These are phyloP conservation scores for Mastomys natalensis DNA, from an alignment of 2,113 vertebrate genomes.

Conservation along the genomic window DNA sequence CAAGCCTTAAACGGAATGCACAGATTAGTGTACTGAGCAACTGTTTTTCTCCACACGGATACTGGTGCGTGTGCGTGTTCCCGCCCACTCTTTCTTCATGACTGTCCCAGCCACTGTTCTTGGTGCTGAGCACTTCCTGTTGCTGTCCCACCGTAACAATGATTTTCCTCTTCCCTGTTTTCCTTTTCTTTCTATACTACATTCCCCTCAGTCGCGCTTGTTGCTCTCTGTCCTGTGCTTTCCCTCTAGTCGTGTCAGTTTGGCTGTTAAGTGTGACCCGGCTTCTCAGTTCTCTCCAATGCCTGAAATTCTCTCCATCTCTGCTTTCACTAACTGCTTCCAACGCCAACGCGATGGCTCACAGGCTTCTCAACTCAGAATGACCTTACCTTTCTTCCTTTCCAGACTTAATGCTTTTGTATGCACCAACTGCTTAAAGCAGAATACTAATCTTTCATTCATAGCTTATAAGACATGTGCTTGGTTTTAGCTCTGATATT, in stretches of 20 bases:
- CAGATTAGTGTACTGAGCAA: not conserved
- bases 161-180: not conserved
- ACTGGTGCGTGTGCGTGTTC: not conserved
- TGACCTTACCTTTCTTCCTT: not conserved
- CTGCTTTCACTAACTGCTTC: not conserved
- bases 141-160: not conserved
- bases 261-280: not conserved
- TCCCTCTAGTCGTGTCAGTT: not conserved
- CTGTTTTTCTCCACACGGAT: not conserved
- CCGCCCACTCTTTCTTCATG: not conserved
- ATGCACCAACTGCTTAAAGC: not conserved
- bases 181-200: not conserved
- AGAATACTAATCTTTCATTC: not conserved
- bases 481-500: not conserved
- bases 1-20: slow-evolving; percentile 73
- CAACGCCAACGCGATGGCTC: not conserved
- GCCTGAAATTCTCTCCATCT: not conserved
- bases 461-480: not conserved
- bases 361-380: not conserved
- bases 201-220: not conserved
- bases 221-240: not conserved
- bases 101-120: not conserved
- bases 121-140: not conserved
- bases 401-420: not conserved
- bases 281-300: not conserved